phyloP scores from a whole-genome alignment of 2,888 invertebrate genomes.

The Dasypolia templi region DNA sequence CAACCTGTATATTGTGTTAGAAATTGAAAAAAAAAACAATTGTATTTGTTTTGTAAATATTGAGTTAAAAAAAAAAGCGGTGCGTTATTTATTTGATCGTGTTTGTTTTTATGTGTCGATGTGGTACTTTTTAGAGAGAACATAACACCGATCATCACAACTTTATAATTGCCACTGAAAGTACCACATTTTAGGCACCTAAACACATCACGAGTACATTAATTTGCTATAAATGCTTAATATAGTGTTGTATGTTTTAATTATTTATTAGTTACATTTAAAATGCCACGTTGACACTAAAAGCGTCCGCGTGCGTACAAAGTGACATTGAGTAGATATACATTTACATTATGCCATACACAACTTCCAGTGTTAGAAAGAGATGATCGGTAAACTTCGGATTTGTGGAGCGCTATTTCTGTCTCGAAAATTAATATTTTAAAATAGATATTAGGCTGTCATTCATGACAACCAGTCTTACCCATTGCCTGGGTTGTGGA shows the following conservation, averaged over 20 bases:
- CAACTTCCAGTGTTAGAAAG: constrained; percentile 12
- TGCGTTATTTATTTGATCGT: constrained; percentile 57
- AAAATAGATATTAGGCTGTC: not conserved
- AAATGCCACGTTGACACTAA: constrained; percentile 46
- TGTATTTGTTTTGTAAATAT: constrained; percentile 67
- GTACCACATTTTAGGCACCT: constrained; percentile 13
- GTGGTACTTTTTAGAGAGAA: constrained; percentile 23
- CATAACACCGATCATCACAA: constrained; percentile 15
- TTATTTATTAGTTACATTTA: constrained; percentile 48
- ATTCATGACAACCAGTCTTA: not conserved
- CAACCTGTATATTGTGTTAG: constrained; percentile 45
- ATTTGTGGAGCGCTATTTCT: constrained; percentile 14
- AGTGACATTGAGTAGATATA: constrained; percentile 35
- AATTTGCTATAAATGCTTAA: constrained; percentile 49
- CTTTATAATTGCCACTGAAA: not conserved
- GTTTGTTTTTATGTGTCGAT: constrained; percentile 21
- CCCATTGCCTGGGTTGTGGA: not conserved
- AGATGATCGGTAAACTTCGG: constrained; percentile 5
- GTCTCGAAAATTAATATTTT: not conserved
- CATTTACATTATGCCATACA: constrained; percentile 18
- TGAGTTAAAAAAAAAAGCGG: constrained; percentile 47
- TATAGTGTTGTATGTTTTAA: constrained; percentile 42
- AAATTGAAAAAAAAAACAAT: constrained; percentile 29
- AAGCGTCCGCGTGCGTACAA: constrained; percentile 38
- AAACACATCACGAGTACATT: constrained; percentile 23